These are phyloP conservation scores for Parotia lawesii DNA, from an alignment of 2,113 vertebrate genomes.

Conservation along the genomic window DNA sequence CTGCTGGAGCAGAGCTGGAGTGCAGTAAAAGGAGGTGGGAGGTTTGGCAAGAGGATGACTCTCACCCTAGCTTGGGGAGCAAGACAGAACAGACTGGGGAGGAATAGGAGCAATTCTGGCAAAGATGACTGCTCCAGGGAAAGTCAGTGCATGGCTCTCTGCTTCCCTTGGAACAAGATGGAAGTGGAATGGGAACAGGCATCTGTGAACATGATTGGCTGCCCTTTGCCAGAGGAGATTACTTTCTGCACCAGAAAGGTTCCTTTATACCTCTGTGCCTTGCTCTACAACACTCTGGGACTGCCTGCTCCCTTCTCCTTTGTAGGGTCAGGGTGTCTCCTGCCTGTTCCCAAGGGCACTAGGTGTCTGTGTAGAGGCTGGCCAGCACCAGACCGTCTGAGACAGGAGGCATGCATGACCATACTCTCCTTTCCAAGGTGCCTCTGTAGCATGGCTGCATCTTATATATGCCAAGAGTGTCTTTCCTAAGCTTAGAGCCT, in stretches of 20 bases:
- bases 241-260: background rate
- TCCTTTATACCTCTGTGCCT: background rate
- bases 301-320: background rate
- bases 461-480: background rate
- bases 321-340: background rate
- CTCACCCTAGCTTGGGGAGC: background rate
- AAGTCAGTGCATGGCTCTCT: background rate
- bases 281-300: background rate
- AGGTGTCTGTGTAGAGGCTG: background rate
- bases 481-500: background rate
- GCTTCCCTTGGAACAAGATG: background rate
- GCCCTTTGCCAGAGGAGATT: background rate
- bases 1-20: background rate
- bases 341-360: background rate
- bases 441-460: background rate
- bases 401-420: background rate
- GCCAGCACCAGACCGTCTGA: background rate
- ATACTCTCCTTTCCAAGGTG: background rate
- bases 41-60: background rate
- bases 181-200: background rate
- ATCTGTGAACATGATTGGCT: background rate
- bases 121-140: background rate
- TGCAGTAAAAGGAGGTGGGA: background rate
- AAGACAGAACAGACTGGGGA: background rate
- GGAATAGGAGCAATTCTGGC: background rate